phyloP scores from a whole-genome alignment of 2,888 invertebrate genomes.

The Lasioglossum lativentre region DNA sequence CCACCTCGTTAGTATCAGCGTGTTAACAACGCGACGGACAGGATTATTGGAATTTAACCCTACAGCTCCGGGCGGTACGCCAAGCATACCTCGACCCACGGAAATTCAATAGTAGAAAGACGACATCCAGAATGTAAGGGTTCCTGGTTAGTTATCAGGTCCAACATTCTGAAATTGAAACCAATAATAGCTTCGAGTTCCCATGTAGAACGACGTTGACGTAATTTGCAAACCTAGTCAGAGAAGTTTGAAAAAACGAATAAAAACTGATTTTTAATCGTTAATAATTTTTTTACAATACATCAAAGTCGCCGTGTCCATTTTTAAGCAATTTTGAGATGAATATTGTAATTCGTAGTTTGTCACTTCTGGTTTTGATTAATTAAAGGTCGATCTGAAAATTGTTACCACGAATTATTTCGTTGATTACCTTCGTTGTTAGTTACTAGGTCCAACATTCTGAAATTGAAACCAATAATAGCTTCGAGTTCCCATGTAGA shows the following conservation, averaged over 20 bases:
- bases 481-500: not conserved
- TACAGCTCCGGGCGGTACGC: constrained; percentile 26
- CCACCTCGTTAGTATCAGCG: constrained; percentile 31
- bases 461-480: constrained; percentile 6
- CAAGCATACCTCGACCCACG: constrained; percentile 30
- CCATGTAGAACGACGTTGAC: not conserved
- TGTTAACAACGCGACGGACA: constrained; percentile 39
- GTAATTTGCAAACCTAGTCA: not conserved
- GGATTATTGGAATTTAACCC: constrained; percentile 53
- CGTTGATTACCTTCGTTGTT: not conserved
- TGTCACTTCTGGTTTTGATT: no score
- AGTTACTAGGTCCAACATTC: constrained; percentile 14
- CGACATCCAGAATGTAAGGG: constrained; percentile 43
- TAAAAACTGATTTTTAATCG: not conserved
- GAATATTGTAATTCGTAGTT: no score
- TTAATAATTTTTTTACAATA: not conserved
- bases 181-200: not conserved
- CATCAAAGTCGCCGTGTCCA: not conserved
- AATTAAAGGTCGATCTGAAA: no score
- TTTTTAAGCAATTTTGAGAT: no score
- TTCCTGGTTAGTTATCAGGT: constrained; percentile 29
- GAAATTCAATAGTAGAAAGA: constrained; percentile 54
- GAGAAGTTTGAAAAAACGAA: not conserved
- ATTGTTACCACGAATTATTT: no score
- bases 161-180: constrained; percentile 1